Evolutionary conservation across 2,888 invertebrate species (phyloP).

Genomic region (Callyntrura guangdongensis): DNA sequence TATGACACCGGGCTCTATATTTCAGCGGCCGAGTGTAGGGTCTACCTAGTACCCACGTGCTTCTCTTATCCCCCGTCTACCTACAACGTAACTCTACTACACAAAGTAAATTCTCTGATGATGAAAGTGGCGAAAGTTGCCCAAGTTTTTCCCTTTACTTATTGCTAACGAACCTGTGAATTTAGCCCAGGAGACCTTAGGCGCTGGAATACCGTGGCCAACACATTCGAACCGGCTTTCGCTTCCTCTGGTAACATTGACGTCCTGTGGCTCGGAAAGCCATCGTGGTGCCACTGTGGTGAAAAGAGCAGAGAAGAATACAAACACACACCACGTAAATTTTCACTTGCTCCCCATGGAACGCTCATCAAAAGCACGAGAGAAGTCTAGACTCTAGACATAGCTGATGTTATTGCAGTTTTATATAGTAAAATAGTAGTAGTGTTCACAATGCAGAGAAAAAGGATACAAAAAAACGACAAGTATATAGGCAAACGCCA

Average conservation of each 20-base stretch:
- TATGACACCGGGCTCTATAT: neutral
- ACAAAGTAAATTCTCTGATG: no score
- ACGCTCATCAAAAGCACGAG: constrained; percentile 74
- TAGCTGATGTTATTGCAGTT: no score
- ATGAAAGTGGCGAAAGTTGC: constrained; percentile 42
- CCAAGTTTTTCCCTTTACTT: constrained; percentile 27
- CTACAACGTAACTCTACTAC: no score
- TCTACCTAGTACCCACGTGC: neutral
- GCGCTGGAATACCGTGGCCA: constrained; percentile 81
- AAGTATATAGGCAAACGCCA: constrained; percentile 3
- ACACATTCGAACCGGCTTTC: constrained; percentile 81
- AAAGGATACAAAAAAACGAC: neutral
- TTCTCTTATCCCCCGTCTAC: no score
- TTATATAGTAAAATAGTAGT: no score
- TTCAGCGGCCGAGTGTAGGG: neutral
- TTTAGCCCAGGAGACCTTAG: constrained; percentile 81
- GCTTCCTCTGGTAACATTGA: constrained; percentile 83
- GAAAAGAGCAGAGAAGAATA: constrained; percentile 72
- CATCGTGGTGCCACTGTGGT: constrained; percentile 83
- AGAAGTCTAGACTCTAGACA: constrained; percentile 46
- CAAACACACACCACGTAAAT: constrained; percentile 60
- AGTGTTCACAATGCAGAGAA: no score
- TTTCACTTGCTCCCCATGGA: constrained; percentile 65
- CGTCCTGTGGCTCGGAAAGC: constrained; percentile 82
- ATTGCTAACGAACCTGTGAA: constrained; percentile 81